phyloP scores from a whole-genome alignment of 2,888 invertebrate species.

The Amaurobius ferox region DNA sequence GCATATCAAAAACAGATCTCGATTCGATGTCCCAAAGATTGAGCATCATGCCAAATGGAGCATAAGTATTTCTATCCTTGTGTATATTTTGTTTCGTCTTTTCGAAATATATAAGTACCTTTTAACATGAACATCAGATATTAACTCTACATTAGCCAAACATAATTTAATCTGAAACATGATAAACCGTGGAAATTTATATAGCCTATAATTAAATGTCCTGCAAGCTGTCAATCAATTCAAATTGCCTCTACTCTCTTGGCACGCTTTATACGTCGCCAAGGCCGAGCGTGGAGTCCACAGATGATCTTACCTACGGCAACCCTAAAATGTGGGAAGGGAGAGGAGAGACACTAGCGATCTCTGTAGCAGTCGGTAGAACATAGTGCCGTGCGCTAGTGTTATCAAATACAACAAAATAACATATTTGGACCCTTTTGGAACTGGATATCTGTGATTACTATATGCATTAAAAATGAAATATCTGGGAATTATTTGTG shows the following conservation, averaged over 20 bases:
- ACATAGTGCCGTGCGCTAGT: constrained; percentile 34
- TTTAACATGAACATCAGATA: neutral
- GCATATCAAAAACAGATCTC: too few species aligned
- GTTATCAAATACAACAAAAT: constrained; percentile 22
- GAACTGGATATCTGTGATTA: constrained; percentile 68
- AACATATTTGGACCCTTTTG: constrained; percentile 27
- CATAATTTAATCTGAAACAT: neutral
- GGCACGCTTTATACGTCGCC: constrained; percentile 22
- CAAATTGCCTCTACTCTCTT: constrained; percentile 16
- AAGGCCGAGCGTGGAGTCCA: constrained; percentile 23
- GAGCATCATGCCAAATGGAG: too few species aligned
- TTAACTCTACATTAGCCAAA: neutral
- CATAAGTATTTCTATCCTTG: too few species aligned
- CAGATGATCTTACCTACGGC: constrained; percentile 31
- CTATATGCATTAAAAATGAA: constrained; percentile 60
- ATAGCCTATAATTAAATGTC: constrained; percentile 36
- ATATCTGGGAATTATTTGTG: constrained; percentile 63
- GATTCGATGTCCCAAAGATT: too few species aligned
- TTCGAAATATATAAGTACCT: neutral
- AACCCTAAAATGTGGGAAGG: constrained; percentile 52
- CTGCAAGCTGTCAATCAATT: constrained; percentile 9
- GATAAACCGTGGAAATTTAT: constrained; percentile 10
- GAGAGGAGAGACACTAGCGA: constrained; percentile 34
- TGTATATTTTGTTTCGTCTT: neutral
- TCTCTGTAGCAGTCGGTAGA: constrained; percentile 51